Evolutionary conservation across 2,888 invertebrate species (phyloP).

Genomic region (Anodontia alba): DNA sequence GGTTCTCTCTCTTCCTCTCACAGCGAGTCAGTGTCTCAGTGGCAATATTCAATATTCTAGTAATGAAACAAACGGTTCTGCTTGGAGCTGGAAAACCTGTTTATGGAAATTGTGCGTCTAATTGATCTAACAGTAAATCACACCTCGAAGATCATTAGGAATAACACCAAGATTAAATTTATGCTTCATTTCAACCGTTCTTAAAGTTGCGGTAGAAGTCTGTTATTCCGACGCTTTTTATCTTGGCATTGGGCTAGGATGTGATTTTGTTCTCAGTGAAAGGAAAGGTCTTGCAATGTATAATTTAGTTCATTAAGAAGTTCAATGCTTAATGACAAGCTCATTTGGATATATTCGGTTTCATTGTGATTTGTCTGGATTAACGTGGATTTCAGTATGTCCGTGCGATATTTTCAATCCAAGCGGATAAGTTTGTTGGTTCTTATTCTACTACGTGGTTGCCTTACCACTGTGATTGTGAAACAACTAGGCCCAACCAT

Average conservation of each 20-base stretch:
- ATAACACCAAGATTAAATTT: background rate
- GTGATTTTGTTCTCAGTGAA: too few species aligned
- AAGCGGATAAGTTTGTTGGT: background rate
- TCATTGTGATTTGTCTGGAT: background rate
- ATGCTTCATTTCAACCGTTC: background rate
- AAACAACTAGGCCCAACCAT: slow-evolving; percentile 54
- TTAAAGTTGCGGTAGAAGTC: background rate
- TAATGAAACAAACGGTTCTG: background rate
- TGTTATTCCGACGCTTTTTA: background rate
- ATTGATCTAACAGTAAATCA: slow-evolving; percentile 5
- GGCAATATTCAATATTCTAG: slow-evolving; percentile 5
- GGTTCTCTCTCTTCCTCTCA: background rate
- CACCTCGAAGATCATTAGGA: background rate
- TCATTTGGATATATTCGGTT: slow-evolving; percentile 4
- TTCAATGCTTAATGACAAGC: background rate
- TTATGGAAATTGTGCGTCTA: slow-evolving; percentile 13
- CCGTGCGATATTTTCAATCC: background rate
- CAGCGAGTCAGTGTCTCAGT: background rate
- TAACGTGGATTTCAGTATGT: background rate
- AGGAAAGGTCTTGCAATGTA: too few species aligned
- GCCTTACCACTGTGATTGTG: slow-evolving; percentile 38
- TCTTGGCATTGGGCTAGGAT: too few species aligned
- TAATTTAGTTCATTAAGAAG: too few species aligned
- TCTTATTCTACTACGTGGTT: slow-evolving; percentile 34
- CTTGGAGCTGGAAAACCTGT: background rate